Conservation (phyloP, 2,113 vertebrate genomes). For the Geothlypis trichas region DNA sequence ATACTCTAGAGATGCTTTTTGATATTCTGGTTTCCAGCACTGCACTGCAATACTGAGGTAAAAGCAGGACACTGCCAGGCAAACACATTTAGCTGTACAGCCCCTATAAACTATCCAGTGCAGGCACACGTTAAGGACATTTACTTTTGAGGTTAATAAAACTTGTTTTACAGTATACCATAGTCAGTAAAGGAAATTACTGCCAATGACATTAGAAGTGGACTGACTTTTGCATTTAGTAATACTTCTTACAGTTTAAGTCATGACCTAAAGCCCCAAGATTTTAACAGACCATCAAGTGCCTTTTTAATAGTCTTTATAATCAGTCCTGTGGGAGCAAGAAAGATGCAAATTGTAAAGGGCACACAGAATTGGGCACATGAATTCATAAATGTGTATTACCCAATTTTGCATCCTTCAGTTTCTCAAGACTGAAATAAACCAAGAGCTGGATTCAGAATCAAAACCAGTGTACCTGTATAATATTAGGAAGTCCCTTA, state of each 20-base stretch:
- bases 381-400: not conserved
- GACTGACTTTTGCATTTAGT: not conserved
- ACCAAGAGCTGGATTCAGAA: not conserved
- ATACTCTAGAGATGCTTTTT: not conserved
- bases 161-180: not conserved
- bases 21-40: not conserved
- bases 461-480: not conserved
- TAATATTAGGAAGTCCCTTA: not conserved
- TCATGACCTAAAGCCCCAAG: not conserved
- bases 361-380: accelerated
- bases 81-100: not conserved
- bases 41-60: not conserved
- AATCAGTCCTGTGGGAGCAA: not conserved
- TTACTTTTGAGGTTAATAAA: not conserved
- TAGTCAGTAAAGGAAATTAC: not conserved
- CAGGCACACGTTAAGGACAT: not conserved
- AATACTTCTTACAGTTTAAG: not conserved
- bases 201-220: not conserved
- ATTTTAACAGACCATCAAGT: not conserved
- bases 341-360: not conserved
- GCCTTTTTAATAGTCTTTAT: not conserved
- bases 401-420: not conserved
- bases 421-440: not conserved
- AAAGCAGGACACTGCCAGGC: not conserved
- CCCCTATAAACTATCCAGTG: not conserved